Evolutionary conservation across 2,113 vertebrate species (phyloP).

Genomic region (Cebus imitator): DNA sequence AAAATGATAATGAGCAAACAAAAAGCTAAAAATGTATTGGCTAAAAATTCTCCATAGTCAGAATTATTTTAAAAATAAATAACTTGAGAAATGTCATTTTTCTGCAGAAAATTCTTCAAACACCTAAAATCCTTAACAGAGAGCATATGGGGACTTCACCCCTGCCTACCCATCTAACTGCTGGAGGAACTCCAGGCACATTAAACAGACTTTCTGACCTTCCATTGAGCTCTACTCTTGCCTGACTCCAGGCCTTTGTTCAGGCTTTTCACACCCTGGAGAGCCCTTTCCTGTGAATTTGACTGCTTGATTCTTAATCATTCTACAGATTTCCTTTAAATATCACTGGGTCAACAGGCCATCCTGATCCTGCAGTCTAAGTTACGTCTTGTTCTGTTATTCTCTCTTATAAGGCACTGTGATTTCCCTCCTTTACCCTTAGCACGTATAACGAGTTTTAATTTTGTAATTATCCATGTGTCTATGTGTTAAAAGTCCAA

Average conservation of each 20-base stretch:
- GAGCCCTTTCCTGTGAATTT: background rate
- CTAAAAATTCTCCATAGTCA: background rate
- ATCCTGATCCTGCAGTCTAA: background rate
- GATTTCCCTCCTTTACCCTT: slow-evolving; percentile 40
- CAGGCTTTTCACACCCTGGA: accelerated
- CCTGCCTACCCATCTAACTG: background rate
- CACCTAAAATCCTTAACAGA: background rate
- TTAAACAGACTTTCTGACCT: no score
- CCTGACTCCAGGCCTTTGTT: background rate
- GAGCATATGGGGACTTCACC: background rate
- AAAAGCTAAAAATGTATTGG: background rate
- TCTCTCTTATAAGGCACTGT: background rate
- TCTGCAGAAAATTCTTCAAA: background rate
- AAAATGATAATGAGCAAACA: background rate
- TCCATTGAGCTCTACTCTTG: background rate
- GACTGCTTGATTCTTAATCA: background rate
- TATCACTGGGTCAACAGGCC: background rate
- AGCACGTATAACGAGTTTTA: background rate
- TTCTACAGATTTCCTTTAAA: background rate
- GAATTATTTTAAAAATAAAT: background rate
- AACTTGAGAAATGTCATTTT: background rate
- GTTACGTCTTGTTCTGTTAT: background rate
- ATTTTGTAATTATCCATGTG: slow-evolving; percentile 27
- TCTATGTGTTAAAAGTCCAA: background rate
- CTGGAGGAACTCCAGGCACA: background rate